phyloP scores from a whole-genome alignment of 1,140 invertebrate genomes.

The Lamellibrachia luymesi region DNA sequence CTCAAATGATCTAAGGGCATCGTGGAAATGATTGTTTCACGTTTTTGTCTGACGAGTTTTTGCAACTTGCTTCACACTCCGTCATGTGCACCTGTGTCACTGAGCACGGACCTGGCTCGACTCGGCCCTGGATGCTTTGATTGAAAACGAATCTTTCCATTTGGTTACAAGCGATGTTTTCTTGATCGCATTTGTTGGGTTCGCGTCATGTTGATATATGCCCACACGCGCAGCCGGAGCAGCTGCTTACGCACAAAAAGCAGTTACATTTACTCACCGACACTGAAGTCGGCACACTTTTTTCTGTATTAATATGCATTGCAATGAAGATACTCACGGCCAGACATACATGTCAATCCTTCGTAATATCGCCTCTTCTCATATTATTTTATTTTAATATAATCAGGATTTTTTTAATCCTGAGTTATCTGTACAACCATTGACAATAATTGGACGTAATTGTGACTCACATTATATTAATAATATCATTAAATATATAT shows the following conservation, averaged over 20 bases:
- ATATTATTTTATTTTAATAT: background rate
- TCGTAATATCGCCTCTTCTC: background rate
- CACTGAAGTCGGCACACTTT: background rate
- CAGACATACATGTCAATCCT: background rate
- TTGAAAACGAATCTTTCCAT: conserved; percentile 5
- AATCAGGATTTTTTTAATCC: background rate
- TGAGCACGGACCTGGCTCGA: background rate
- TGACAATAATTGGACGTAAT: background rate
- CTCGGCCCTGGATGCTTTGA: background rate
- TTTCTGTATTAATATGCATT: background rate
- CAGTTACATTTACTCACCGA: background rate
- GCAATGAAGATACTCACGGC: background rate
- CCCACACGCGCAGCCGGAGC: background rate
- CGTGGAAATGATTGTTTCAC: background rate
- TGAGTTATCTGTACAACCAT: background rate
- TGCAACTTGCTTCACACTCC: background rate
- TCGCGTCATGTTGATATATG: background rate
- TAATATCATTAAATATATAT: too few relatives aligned
- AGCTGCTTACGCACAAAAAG: background rate
- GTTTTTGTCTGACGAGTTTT: background rate
- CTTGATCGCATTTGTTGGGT: background rate
- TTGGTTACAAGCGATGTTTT: conserved; percentile 5
- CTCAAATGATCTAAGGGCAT: background rate
- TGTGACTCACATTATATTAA: background rate
- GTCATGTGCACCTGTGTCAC: background rate